Percentiles rank a stretch among this genome's conserved stretches.
These are phyloP conservation scores for Mythimna impura DNA, from an alignment of 2,888 invertebrate genomes.

Conservation along the genomic window DNA sequence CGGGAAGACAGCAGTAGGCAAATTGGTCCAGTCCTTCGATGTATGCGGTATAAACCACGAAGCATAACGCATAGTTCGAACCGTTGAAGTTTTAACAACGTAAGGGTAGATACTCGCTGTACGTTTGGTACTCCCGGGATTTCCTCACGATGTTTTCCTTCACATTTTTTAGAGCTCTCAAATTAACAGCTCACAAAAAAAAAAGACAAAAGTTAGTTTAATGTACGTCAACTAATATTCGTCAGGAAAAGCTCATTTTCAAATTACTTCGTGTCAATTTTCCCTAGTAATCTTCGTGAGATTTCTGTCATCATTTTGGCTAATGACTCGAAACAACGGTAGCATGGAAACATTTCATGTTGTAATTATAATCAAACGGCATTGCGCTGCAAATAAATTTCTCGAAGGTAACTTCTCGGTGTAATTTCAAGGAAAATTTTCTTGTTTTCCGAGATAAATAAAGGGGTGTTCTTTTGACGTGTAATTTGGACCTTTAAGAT, in stretches of 20 bases:
- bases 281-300: background rate
- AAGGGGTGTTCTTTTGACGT: conserved; percentile 11
- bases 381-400: conserved; percentile 51
- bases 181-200: background rate
- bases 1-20: no score
- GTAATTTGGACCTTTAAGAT: conserved; percentile 7
- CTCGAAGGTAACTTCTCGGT: conserved; percentile 28
- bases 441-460: conserved; percentile 39
- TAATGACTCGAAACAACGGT: conserved; percentile 43
- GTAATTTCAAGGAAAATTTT: conserved; percentile 33
- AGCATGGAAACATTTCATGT: conserved; percentile 43
- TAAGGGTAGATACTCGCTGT: no score
- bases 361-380: conserved; percentile 55
- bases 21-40: no score
- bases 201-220: background rate
- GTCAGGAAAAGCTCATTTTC: conserved; percentile 13
- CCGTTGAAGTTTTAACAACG: no score
- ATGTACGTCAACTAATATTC: background rate
- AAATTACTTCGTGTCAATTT: conserved; percentile 16
- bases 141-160: no score
- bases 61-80: no score
- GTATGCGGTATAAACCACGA: no score
- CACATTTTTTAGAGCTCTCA: no score
- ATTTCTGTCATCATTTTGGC: conserved; percentile 40
- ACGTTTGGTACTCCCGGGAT: no score